Conservation (phyloP, 2,888 invertebrate genomes). For the Argynnis bischoffii region DNA sequence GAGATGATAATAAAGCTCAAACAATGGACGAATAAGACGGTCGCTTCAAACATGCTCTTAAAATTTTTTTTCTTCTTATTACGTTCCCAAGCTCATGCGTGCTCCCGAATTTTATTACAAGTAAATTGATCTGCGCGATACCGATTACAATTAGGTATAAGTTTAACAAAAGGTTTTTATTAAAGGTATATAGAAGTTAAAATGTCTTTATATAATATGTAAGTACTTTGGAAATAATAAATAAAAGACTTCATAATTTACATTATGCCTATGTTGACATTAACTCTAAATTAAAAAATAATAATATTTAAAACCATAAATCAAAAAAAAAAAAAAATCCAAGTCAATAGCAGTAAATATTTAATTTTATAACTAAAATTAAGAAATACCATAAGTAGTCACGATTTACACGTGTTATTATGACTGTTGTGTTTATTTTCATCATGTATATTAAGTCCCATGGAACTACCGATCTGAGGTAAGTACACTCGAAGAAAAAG, state of each 20-base stretch:
- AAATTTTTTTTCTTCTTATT: slow-evolving; percentile 66
- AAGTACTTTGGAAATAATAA: no score
- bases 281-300: no score
- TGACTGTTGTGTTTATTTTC: slow-evolving; percentile 55
- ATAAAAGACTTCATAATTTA: no score
- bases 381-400: background rate
- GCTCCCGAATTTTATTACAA: slow-evolving; percentile 36
- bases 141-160: slow-evolving; percentile 20
- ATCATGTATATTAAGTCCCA: slow-evolving; percentile 58
- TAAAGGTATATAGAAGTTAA: no score
- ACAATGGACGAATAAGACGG: slow-evolving; percentile 70
- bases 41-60: slow-evolving; percentile 68
- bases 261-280: no score
- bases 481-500: slow-evolving; percentile 57
- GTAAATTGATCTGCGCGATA: slow-evolving; percentile 36
- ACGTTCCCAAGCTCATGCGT: slow-evolving; percentile 55
- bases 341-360: background rate
- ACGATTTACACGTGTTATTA: slow-evolving; percentile 54
- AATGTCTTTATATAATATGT: no score
- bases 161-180: background rate
- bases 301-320: no score
- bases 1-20: slow-evolving; percentile 73
- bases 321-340: background rate
- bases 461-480: slow-evolving; percentile 57
- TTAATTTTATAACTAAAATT: background rate